Evolutionary conservation across 2,797 vertebrate genomes (phyloP).

Genomic region (Benthosema pterotum): DNA sequence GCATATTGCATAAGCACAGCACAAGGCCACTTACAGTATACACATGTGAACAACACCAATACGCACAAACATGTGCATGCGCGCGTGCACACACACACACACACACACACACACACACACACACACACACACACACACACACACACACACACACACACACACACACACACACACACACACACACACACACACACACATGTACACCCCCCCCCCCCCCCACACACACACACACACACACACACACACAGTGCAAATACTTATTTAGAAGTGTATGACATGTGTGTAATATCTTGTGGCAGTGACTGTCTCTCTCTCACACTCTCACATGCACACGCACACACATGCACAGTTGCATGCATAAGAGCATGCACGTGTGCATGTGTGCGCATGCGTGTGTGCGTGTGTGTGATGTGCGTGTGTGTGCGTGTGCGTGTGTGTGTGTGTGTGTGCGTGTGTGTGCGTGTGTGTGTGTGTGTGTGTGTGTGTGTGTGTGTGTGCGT

Average conservation of each 20-base stretch:
- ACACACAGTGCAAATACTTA: constrained; percentile 72
- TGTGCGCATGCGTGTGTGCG: no score
- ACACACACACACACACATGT: constrained; percentile 5
- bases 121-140: not conserved
- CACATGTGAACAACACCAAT: constrained; percentile 28
- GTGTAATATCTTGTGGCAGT: constrained; percentile 74
- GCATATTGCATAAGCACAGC: no score
- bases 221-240: constrained; percentile 31
- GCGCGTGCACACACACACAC: constrained; percentile 30
- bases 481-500: constrained; percentile 19
- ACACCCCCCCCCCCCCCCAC: not conserved
- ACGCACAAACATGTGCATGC: constrained; percentile 12
- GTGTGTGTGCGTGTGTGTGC: constrained; percentile 25
- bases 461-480: constrained; percentile 8
- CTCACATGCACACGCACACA: not conserved
- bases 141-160: constrained; percentile 28
- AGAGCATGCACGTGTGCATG: not conserved
- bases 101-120: constrained; percentile 7
- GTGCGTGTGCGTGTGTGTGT: constrained; percentile 25
- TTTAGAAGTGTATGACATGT: constrained; percentile 76
- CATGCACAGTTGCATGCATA: constrained; percentile 18
- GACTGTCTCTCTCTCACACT: constrained; percentile 11
- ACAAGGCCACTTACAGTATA: not conserved
- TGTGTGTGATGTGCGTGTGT: constrained; percentile 36
- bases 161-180: constrained; percentile 29